A percentile compares a stretch with the other conserved stretches of the same genome.
These are phyloP conservation scores for Nasonia vitripennis DNA, from an alignment of 1,140 invertebrate genomes.

Conservation along the genomic window DNA sequence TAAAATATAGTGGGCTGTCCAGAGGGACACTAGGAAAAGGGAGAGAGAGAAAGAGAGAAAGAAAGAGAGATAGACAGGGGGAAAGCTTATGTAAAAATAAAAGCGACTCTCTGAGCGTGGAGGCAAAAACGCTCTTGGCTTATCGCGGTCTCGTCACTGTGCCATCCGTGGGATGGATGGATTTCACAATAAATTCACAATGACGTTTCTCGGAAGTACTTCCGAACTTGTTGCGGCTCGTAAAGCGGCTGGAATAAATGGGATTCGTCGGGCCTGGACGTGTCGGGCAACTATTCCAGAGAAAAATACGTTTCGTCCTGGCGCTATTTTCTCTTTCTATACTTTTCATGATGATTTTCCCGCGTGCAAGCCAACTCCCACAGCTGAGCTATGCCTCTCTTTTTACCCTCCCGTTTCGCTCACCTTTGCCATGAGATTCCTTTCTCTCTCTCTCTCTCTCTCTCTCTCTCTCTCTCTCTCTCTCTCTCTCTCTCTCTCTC, in stretches of 20 bases:
- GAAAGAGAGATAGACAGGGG: no score
- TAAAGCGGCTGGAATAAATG: conserved; percentile 27
- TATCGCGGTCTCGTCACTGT: conserved; percentile 7
- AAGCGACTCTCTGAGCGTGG: not conserved
- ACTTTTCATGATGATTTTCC: conserved; percentile 8
- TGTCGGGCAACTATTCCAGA: not conserved
- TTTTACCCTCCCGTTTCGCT: not conserved
- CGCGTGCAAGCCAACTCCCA: not conserved
- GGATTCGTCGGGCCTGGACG: not conserved
- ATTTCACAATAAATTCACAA: conserved; percentile 33
- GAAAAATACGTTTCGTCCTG: conserved; percentile 4
- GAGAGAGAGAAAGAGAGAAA: no score
- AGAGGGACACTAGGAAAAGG: no score
- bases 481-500: not conserved
- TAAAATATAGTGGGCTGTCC: not conserved
- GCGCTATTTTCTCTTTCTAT: not conserved
- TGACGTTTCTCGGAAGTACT: conserved; percentile 5
- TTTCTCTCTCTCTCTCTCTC: not conserved
- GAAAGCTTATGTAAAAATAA: conserved; percentile 19
- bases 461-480: not conserved
- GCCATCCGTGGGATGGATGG: not conserved
- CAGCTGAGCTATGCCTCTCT: not conserved
- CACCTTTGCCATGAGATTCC: not conserved
- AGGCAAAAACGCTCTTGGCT: not conserved
- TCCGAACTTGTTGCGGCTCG: conserved; percentile 15